These are phyloP conservation scores for Dendroctonus ponderosae DNA, from an alignment of 1,140 invertebrate genomes.

Conservation along the genomic window DNA sequence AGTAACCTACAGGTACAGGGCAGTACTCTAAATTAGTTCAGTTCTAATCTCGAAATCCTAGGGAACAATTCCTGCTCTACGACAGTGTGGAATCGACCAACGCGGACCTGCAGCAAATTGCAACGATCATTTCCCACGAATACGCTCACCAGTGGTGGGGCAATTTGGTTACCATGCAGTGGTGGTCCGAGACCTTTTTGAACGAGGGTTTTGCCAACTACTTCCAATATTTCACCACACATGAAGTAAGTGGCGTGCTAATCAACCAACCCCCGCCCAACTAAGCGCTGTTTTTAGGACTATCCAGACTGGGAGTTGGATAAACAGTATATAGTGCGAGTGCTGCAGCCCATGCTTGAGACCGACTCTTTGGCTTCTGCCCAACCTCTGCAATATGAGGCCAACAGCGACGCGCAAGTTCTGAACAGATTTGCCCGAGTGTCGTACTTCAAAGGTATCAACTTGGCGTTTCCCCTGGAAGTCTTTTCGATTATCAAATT, in stretches of 20 bases:
- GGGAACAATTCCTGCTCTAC: slow-evolving; percentile 61
- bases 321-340: slow-evolving; percentile 61
- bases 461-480: too few relatives aligned
- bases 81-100: slow-evolving; percentile 53
- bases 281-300: slow-evolving; percentile 24
- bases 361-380: slow-evolving; percentile 64
- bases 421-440: slow-evolving; percentile 59
- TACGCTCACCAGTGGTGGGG: slow-evolving; percentile 71
- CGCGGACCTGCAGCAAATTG: slow-evolving; percentile 52
- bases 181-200: slow-evolving; percentile 55
- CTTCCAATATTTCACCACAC: slow-evolving; percentile 47
- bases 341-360: slow-evolving; percentile 64
- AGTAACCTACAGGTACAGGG: slow-evolving; percentile 81
- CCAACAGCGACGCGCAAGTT: slow-evolving; percentile 54
- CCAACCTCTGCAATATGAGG: slow-evolving; percentile 56
- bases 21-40: slow-evolving; percentile 56
- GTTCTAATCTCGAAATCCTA: slow-evolving; percentile 36
- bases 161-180: slow-evolving; percentile 63
- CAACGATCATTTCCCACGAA: slow-evolving; percentile 61
- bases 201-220: slow-evolving; percentile 57
- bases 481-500: too few relatives aligned
- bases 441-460: slow-evolving; percentile 61
- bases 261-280: not conserved
- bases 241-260: slow-evolving; percentile 32
- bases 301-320: slow-evolving; percentile 42